These are phyloP conservation scores for Stenchaetothrips biformis DNA, from an alignment of 2,888 invertebrate species.

Conservation along the genomic window DNA sequence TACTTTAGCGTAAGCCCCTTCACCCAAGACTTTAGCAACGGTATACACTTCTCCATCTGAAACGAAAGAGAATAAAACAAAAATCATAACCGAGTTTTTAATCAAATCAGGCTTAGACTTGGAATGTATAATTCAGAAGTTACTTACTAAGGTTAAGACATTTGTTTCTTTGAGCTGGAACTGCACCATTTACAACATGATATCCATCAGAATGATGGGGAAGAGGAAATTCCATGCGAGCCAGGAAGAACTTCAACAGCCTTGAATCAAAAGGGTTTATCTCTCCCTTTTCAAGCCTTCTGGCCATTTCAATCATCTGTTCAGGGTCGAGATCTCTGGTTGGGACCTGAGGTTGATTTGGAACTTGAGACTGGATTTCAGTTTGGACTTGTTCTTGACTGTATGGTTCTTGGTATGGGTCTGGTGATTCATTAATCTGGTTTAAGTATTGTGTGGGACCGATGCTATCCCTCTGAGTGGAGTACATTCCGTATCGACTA, in stretches of 20 bases:
- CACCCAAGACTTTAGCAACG: conserved; percentile 54
- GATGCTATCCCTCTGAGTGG: not conserved
- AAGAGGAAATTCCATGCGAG: conserved; percentile 65
- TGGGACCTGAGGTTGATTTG: not conserved
- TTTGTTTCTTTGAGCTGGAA: not conserved
- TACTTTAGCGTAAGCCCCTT: conserved; percentile 78
- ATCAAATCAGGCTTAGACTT: not conserved
- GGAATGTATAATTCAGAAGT: not conserved
- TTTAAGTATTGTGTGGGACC: not conserved
- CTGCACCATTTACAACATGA: not conserved
- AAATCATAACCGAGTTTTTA: not conserved
- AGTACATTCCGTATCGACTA: not conserved
- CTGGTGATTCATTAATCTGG: not conserved
- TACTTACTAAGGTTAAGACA: conserved; percentile 2
- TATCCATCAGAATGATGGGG: conserved; percentile 49
- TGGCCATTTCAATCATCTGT: conserved; percentile 56
- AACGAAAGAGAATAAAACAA: not conserved
- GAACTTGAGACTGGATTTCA: not conserved
- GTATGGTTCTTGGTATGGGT: not conserved
- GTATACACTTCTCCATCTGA: conserved; percentile 45
- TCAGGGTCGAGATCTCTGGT: not conserved
- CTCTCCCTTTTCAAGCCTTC: conserved; percentile 50
- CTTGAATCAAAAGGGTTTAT: conserved; percentile 77
- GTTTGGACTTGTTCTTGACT: not conserved
- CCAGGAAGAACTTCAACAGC: conserved; percentile 62